Evolutionary conservation across 1,140 invertebrate genomes (phyloP), one percentile per base, ranked within the genome.

Genomic region (Oscheius sp.): DNA sequence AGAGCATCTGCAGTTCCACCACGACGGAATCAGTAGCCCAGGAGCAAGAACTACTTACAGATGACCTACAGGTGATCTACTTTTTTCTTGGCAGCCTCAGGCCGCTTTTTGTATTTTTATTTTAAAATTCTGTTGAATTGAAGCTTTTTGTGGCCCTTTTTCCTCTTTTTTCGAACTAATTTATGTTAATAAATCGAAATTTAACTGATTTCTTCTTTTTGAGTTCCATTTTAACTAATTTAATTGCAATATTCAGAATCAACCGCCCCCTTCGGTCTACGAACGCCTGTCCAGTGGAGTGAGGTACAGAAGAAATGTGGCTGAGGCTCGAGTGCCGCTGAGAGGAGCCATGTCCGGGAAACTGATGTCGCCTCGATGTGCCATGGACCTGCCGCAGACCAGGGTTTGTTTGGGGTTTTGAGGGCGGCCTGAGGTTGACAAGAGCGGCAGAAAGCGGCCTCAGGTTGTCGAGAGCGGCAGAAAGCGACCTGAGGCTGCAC

Each of bases 341-440:
- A 63, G 32, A 63, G 61, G 36, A 0, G 32, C 36, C 18, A 42
- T 42, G 38, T 20, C 20, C 34, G 23, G 61, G 2, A 32, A 35
- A 1, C 20, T 64, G 23, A 75, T 64, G 28, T 77, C 63, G 32
- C 76, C 76, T 2, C 28, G 61, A 66, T 38, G 36, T 15, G 76
- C 76, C 1, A 77, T 77, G 76, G 76, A 75, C 36, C 65, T 77
- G 10, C 76, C 76, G 10, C 76, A 77, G 34, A 77, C 76, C 1
- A 72, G n/a, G n/a, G n/a, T n/a, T n/a, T n/a, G n/a, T n/a, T n/a
- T n/a, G n/a, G n/a, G n/a, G n/a, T n/a, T n/a, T n/a, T n/a, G n/a
- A n/a, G n/a, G n/a, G n/a, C n/a, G n/a, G n/a, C n/a, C n/a, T n/a
- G n/a, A n/a, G n/a, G n/a, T n/a, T n/a, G n/a, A n/a, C n/a, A n/a